Percentiles rank a stretch among this genome's conserved stretches.
phyloP scores from a whole-genome alignment of 2,113 vertebrate genomes.

The Halcyon malimbica region DNA sequence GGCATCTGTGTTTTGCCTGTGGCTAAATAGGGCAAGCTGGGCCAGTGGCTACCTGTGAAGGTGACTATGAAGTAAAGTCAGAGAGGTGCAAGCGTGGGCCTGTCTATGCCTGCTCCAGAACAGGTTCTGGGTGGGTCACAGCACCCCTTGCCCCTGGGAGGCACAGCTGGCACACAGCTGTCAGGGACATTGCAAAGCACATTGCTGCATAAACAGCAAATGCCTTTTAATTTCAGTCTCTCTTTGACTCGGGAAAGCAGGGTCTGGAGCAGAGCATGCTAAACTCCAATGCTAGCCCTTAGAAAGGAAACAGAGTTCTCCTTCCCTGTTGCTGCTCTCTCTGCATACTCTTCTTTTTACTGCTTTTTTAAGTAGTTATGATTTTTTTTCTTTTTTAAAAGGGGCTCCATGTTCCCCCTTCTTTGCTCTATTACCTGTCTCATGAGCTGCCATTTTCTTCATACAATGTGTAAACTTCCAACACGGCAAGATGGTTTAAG shows the following conservation, averaged over 20 bases:
- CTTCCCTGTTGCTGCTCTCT: background rate
- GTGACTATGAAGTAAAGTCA: background rate
- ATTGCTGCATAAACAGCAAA: background rate
- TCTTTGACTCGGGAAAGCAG: background rate
- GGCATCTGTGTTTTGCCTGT: background rate
- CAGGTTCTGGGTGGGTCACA: background rate
- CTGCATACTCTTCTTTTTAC: background rate
- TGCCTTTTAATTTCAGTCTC: background rate
- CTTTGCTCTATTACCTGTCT: background rate
- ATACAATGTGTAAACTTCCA: background rate
- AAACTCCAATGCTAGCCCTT: background rate
- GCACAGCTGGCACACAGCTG: background rate
- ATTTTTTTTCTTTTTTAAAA: background rate
- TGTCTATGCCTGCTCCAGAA: background rate
- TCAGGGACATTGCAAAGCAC: background rate
- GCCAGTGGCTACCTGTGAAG: background rate
- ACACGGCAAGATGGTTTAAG: background rate
- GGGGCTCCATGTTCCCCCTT: background rate
- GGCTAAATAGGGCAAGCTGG: background rate
- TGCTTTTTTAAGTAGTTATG: background rate
- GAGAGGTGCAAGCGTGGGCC: background rate
- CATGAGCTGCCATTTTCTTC: background rate
- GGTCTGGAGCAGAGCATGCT: background rate
- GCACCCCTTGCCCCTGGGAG: background rate
- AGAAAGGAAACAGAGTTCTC: background rate